Percentiles rank a stretch among this genome's conserved stretches.
Evolutionary conservation across 2,113 vertebrate species (phyloP).

Genomic region (Phrynocephalus versicolor): DNA sequence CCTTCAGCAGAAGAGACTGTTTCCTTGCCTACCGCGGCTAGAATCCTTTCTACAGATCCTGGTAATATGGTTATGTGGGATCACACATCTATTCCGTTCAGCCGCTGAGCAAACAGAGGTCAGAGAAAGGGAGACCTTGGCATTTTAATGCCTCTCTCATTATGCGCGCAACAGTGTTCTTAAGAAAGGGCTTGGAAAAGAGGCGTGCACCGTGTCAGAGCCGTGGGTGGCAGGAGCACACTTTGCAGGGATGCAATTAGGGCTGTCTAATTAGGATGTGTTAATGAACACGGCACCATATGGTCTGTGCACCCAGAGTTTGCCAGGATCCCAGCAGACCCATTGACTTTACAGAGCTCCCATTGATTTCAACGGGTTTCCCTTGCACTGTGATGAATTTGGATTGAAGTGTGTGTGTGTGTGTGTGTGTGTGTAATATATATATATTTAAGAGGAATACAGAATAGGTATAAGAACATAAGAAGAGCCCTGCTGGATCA

Average conservation of each 20-base stretch:
- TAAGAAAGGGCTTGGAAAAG: not conserved
- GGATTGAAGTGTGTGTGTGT: no score
- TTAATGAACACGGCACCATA: no score
- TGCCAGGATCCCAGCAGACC: not conserved
- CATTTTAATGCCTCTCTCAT: not conserved
- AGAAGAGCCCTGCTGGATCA: no score
- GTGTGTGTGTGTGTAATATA: no score
- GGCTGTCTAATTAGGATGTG: not conserved
- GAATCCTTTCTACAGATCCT: not conserved
- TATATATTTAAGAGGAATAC: not conserved
- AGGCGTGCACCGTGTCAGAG: no score
- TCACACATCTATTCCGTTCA: not conserved
- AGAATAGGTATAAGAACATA: no score
- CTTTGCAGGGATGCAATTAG: no score
- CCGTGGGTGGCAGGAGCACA: no score
- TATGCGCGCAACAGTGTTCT: no score
- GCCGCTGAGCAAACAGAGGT: not conserved
- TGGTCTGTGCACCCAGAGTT: not conserved
- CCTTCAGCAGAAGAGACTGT: not conserved
- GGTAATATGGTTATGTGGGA: not conserved
- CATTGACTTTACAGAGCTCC: not conserved
- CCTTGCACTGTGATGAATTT: not conserved
- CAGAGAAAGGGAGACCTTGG: not conserved
- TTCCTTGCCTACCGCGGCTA: not conserved
- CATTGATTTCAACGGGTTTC: not conserved